phyloP scores from a whole-genome alignment of 2,888 invertebrate genomes.

The Volucella bombylans region DNA sequence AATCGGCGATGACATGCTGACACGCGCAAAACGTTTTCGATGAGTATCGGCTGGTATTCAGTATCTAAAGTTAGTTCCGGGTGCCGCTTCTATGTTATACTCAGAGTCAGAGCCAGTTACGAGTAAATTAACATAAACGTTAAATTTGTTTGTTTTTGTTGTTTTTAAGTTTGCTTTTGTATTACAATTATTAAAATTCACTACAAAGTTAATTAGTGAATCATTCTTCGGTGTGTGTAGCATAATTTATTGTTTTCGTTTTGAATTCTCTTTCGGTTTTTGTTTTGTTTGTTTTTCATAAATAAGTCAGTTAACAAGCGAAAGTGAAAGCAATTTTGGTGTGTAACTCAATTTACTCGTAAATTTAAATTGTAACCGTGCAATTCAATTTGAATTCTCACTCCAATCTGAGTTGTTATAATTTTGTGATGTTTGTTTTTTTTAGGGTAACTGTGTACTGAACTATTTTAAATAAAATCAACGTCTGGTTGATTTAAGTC shows the following conservation, averaged over 20 bases:
- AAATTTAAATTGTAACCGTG: slow-evolving; percentile 15
- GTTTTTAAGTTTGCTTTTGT: slow-evolving; percentile 18
- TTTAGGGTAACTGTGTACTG: slow-evolving; percentile 26
- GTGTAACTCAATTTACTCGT: slow-evolving; percentile 28
- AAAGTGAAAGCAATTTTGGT: slow-evolving; percentile 69
- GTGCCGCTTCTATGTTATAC: slow-evolving; percentile 4
- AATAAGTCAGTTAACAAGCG: slow-evolving; percentile 43
- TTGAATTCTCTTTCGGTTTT: neutral
- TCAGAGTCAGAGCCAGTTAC: no score
- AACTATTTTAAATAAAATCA: slow-evolving; percentile 32
- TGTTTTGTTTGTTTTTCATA: neutral
- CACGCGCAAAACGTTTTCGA: neutral
- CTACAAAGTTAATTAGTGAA: slow-evolving; percentile 39
- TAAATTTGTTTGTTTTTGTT: no score
- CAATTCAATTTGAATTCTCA: neutral
- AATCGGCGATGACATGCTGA: neutral
- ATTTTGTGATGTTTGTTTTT: slow-evolving; percentile 7
- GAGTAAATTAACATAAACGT: no score
- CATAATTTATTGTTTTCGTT: slow-evolving; percentile 7
- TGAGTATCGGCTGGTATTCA: neutral
- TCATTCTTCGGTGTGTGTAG: slow-evolving; percentile 23
- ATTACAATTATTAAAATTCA: slow-evolving; percentile 44
- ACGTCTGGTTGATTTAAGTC: slow-evolving; percentile 21
- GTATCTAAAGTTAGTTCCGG: slow-evolving; percentile 31
- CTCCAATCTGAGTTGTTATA: slow-evolving; percentile 6